A percentile compares a stretch with the other conserved stretches of the same genome.
Evolutionary conservation across 2,888 invertebrate species (phyloP).

Genomic region (Sclerodermus sp.): DNA sequence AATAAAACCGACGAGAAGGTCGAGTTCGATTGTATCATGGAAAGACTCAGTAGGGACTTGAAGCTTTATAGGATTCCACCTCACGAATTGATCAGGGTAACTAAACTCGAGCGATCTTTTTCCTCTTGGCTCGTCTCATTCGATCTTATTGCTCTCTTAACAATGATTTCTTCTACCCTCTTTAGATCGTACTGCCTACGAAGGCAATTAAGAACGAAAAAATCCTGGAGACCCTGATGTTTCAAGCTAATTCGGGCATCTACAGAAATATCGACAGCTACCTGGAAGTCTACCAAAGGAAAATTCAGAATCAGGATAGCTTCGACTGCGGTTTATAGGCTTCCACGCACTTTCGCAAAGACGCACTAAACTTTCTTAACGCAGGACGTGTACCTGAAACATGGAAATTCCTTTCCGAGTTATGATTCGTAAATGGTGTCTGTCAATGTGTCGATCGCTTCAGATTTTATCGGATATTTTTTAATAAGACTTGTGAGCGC

Average conservation of each 20-base stretch:
- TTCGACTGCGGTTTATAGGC: slow-evolving; percentile 74
- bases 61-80: slow-evolving; percentile 90
- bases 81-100: slow-evolving; percentile 85
- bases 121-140: too few species aligned
- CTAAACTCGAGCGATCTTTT: too few species aligned
- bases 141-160: too few species aligned
- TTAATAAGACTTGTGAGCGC: too few species aligned
- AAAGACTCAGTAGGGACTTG: slow-evolving; percentile 82
- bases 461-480: too few species aligned
- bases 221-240: slow-evolving; percentile 89
- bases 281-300: slow-evolving; percentile 83
- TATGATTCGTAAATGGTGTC: too few species aligned
- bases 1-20: slow-evolving; percentile 75
- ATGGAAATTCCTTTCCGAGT: too few species aligned
- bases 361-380: background rate
- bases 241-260: slow-evolving; percentile 90
- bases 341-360: slow-evolving; percentile 1
- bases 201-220: slow-evolving; percentile 91
- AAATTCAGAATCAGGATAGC: slow-evolving; percentile 86
- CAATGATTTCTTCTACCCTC: slow-evolving; percentile 1
- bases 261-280: slow-evolving; percentile 88
- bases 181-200: slow-evolving; percentile 81
- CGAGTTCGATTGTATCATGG: slow-evolving; percentile 93
- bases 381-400: too few species aligned
- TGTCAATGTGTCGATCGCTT: too few species aligned